These are phyloP conservation scores for Athene noctua DNA, from an alignment of 2,113 vertebrate species.

Conservation along the genomic window DNA sequence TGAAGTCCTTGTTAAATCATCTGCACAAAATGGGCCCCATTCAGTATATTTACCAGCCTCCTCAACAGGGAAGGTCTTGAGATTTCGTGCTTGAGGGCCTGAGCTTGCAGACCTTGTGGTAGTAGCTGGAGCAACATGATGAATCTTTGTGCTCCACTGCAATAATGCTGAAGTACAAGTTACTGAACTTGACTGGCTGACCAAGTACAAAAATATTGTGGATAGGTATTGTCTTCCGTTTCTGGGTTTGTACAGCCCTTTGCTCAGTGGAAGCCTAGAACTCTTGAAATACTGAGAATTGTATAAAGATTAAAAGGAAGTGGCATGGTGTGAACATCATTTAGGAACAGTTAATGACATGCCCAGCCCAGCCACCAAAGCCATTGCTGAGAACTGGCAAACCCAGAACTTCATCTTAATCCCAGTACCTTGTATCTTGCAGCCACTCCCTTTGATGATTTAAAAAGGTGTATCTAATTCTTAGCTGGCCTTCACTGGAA, in stretches of 20 bases:
- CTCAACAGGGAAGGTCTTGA: neutral
- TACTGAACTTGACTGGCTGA: neutral
- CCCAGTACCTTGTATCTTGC: neutral
- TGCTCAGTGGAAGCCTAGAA: neutral
- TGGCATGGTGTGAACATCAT: neutral
- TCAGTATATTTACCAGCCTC: neutral
- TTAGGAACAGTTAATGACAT: neutral
- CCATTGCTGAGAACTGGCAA: conserved; percentile 41
- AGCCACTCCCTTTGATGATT: conserved; percentile 36
- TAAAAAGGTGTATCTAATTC: conserved; percentile 39
- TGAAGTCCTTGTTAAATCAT: neutral
- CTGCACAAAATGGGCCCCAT: neutral
- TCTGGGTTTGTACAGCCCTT: neutral
- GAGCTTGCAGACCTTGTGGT: neutral
- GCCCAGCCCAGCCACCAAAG: conserved; percentile 38
- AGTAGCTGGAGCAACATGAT: neutral
- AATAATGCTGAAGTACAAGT: neutral
- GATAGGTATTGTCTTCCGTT: neutral
- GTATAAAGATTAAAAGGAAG: neutral
- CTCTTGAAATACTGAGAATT: neutral
- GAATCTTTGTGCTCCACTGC: neutral
- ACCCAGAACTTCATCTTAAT: conserved; percentile 53
- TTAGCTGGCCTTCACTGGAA: neutral
- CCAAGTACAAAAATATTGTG: neutral
- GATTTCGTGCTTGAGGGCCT: neutral